Percentiles rank a stretch among this genome's conserved stretches.
Conservation (phyloP, 2,113 vertebrate species). For the Dolichotis patagonum region DNA sequence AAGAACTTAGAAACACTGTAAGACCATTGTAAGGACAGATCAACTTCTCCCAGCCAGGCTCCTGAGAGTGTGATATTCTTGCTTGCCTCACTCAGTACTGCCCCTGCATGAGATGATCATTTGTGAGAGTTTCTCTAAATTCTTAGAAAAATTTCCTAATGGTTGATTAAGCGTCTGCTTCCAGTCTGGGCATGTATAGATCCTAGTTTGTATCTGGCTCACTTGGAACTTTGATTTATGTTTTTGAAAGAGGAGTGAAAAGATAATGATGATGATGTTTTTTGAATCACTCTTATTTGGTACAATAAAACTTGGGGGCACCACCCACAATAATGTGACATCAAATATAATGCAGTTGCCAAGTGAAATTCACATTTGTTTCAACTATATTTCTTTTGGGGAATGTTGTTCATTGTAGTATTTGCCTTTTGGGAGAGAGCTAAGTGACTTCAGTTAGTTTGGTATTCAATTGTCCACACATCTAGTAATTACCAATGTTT, state of each 20-base stretch:
- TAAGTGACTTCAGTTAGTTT: background rate
- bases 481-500: conserved; percentile 24
- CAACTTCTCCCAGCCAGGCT: background rate
- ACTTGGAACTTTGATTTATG: background rate
- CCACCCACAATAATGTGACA: background rate
- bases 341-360: background rate
- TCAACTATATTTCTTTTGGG: background rate
- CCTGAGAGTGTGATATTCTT: background rate
- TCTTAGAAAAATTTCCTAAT: background rate
- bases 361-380: background rate
- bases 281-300: background rate
- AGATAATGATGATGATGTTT: background rate
- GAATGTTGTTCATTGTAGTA: background rate
- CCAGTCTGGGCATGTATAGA: background rate
- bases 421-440: background rate
- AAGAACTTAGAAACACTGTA: background rate
- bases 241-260: background rate
- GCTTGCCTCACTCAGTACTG: background rate
- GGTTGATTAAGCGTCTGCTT: background rate
- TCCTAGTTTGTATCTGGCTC: background rate
- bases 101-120: background rate
- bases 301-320: background rate
- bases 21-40: background rate
- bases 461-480: background rate
- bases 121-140: background rate